Conservation (phyloP, 2,888 invertebrate genomes). For the Oxycera nigricornis region DNA sequence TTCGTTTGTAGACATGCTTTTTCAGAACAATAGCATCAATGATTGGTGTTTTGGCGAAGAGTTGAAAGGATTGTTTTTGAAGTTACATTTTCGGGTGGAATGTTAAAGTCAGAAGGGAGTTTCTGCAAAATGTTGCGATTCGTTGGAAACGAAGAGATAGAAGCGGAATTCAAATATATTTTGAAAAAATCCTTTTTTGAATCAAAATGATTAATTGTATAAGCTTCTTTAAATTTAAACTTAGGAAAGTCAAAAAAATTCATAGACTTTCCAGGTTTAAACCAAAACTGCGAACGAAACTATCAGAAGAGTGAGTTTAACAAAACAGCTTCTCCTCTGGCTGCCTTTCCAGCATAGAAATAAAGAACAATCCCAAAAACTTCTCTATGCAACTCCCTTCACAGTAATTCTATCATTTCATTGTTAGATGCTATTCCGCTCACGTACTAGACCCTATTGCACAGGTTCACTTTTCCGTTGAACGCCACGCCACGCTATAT, state of each 20-base stretch:
- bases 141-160: too few relatives aligned
- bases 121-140: neutral
- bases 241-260: too few relatives aligned
- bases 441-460: slow-evolving; percentile 21
- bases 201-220: too few relatives aligned
- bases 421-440: slow-evolving; percentile 22
- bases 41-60: neutral
- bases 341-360: neutral
- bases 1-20: neutral
- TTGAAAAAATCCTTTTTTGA: too few relatives aligned
- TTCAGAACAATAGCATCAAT: slow-evolving; percentile 13
- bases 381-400: neutral
- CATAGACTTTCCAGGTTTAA: neutral
- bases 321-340: too few relatives aligned
- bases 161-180: too few relatives aligned
- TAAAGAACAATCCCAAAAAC: neutral
- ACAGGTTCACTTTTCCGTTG: neutral
- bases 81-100: neutral
- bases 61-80: neutral
- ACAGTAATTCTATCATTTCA: too few relatives aligned
- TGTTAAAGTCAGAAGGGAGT: neutral
- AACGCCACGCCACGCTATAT: neutral
- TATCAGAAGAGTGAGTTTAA: neutral
- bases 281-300: neutral
- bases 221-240: too few relatives aligned